Conservation (phyloP, 2,888 invertebrate genomes). For the Carabus problematicus region DNA sequence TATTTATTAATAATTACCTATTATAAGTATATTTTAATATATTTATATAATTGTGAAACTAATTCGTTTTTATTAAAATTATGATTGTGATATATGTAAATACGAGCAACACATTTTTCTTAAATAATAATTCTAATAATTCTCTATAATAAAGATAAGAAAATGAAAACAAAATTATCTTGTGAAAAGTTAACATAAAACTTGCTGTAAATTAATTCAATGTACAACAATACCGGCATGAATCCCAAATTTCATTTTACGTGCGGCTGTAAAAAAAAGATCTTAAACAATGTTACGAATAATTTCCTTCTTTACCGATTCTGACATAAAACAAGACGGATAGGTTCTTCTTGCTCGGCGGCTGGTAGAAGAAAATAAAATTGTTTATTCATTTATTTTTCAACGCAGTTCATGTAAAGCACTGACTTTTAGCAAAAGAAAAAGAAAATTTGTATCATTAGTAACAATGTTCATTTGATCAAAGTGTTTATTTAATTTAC, state of each 20-base stretch:
- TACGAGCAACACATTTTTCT: no score
- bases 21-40: no score
- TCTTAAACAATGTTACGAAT: slow-evolving; percentile 18
- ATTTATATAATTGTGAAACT: no score
- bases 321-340: slow-evolving; percentile 11
- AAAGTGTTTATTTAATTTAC: no score
- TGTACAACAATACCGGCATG: slow-evolving; percentile 20
- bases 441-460: no score
- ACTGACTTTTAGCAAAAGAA: no score
- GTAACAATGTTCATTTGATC: no score
- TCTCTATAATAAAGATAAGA: slow-evolving; percentile 3
- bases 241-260: slow-evolving; percentile 28
- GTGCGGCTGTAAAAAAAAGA: slow-evolving; percentile 26
- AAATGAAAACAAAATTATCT: slow-evolving; percentile 16
- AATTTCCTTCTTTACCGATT: slow-evolving; percentile 6
- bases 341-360: neutral
- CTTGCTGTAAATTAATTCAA: slow-evolving; percentile 32
- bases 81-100: neutral
- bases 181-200: slow-evolving; percentile 17
- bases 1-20: neutral
- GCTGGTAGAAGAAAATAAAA: no score
- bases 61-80: neutral
- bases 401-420: neutral
- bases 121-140: slow-evolving; percentile 11
- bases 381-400: no score